Percentiles rank a stretch among this genome's conserved stretches.
Evolutionary conservation across 2,797 vertebrate genomes (phyloP).

Genomic region (Esox lucius): DNA sequence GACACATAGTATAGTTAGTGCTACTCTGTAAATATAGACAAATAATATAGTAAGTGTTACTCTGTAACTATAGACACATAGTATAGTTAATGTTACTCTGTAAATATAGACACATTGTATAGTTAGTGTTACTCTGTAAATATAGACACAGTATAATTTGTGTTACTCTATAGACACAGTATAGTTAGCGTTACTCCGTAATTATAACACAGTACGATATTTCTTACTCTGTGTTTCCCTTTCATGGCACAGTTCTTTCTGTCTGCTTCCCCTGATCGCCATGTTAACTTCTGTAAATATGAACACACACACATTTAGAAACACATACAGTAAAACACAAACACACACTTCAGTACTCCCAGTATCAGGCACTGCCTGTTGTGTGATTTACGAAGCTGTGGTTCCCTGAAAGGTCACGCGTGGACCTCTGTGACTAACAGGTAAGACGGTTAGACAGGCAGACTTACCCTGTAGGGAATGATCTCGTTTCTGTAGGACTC

Average conservation of each 20-base stretch:
- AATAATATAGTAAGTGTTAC: slow-evolving; percentile 69
- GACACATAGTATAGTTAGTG: slow-evolving; percentile 45
- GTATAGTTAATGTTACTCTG: slow-evolving; percentile 79
- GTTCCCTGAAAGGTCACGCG: slow-evolving; percentile 49
- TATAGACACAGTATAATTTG: slow-evolving; percentile 37
- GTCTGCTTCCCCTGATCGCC: slow-evolving; percentile 93
- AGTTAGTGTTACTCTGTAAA: slow-evolving; percentile 79
- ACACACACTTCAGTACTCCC: slow-evolving; percentile 6
- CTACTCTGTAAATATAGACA: slow-evolving; percentile 81
- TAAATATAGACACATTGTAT: slow-evolving; percentile 42
- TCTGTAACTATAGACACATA: slow-evolving; percentile 69
- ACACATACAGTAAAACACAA: slow-evolving; percentile 22
- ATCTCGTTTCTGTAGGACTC: slow-evolving; percentile 96
- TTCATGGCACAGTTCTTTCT: slow-evolving; percentile 96
- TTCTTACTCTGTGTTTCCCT: slow-evolving; percentile 94
- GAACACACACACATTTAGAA: slow-evolving; percentile 22
- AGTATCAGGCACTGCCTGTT: slow-evolving; percentile 61
- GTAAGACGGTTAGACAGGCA: slow-evolving; percentile 44
- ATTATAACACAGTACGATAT: background rate
- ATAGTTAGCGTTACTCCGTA: background rate
- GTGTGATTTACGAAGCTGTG: slow-evolving; percentile 55
- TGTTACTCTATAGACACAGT: background rate
- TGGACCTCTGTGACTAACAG: slow-evolving; percentile 42
- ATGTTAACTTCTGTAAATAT: slow-evolving; percentile 88
- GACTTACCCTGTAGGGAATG: slow-evolving; percentile 91